These are phyloP conservation scores for Nemopilema nomurai DNA, from an alignment of 30 jellyfish, hydroid and myxozoan species.

Conservation along the genomic window DNA sequence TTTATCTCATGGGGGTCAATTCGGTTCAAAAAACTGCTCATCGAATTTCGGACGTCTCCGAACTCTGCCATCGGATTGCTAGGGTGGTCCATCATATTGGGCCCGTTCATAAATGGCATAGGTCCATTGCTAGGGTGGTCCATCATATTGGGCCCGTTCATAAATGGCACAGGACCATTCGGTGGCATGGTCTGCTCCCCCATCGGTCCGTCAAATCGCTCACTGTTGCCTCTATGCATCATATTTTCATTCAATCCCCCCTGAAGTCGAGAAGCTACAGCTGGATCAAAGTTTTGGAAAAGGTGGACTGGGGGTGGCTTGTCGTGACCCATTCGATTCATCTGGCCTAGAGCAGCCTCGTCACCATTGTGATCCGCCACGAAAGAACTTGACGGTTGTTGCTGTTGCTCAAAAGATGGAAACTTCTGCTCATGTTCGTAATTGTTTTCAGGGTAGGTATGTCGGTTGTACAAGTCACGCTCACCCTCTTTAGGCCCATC, in stretches of 20 bases:
- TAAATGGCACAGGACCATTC: background rate
- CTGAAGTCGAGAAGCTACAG: background rate
- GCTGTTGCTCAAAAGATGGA: conserved; percentile 36
- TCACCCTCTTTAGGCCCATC: conserved; percentile 26
- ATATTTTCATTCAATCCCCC: background rate
- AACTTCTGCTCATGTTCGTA: conserved; percentile 5
- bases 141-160: conserved; percentile 6
- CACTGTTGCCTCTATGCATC: conserved; percentile 5
- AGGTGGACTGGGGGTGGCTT: conserved; percentile 68
- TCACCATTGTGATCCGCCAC: conserved; percentile 6
- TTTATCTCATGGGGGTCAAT: conserved; percentile 78
- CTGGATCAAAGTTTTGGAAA: conserved; percentile 34
- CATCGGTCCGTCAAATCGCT: background rate
- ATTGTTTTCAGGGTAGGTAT: conserved; percentile 22
- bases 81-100: background rate
- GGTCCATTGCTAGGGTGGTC: background rate
- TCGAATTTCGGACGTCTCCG: conserved; percentile 15
- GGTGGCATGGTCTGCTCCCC: conserved; percentile 13
- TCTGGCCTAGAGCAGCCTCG: conserved; percentile 11
- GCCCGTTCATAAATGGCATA: conserved; percentile 13
- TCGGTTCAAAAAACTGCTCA: conserved; percentile 58
- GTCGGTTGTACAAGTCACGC: conserved; percentile 17
- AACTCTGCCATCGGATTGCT: conserved; percentile 28
- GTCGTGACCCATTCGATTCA: conserved; percentile 29
- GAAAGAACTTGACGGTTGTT: conserved; percentile 28